A percentile compares a stretch with the other conserved stretches of the same genome.
These are phyloP conservation scores for Helicolenus hilgendorfi DNA, from an alignment of 2,797 vertebrate genomes.

Conservation along the genomic window DNA sequence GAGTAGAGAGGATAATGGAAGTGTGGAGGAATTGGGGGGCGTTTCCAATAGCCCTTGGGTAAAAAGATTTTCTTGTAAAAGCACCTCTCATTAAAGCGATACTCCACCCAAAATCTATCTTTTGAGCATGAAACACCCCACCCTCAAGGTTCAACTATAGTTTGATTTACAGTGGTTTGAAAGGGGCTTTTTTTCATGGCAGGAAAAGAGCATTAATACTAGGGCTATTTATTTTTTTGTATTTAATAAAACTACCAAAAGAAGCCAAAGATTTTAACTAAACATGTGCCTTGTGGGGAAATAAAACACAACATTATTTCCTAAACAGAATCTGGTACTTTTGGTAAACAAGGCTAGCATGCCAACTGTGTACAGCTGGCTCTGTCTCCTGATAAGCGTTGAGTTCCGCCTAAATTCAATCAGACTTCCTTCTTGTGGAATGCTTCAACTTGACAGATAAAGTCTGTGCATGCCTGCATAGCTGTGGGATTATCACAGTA, in stretches of 20 bases:
- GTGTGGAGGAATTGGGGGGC: not conserved
- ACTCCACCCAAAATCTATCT: not conserved
- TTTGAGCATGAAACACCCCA: not conserved
- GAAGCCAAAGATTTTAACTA: too few relatives aligned
- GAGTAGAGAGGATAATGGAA: not conserved
- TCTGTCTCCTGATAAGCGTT: not conserved
- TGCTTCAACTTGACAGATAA: constrained; percentile 48
- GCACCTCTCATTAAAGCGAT: not conserved
- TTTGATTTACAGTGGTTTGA: not conserved
- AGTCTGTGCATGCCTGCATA: constrained; percentile 82
- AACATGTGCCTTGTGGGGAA: too few relatives aligned
- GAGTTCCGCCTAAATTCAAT: not conserved
- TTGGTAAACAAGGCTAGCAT: not conserved
- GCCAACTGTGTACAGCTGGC: not conserved
- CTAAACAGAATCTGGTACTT: not conserved
- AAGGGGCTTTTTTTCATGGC: not conserved
- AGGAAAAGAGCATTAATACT: not conserved
- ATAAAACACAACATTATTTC: not conserved
- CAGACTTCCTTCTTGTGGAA: constrained; percentile 14
- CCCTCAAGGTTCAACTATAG: not conserved
- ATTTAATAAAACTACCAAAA: too few relatives aligned
- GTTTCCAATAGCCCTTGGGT: not conserved
- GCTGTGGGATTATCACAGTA: constrained; percentile 74
- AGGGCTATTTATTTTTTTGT: not conserved
- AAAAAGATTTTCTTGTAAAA: not conserved